Conservation (phyloP, 2,888 invertebrate species). For the Microctonus aethiopoides region DNA sequence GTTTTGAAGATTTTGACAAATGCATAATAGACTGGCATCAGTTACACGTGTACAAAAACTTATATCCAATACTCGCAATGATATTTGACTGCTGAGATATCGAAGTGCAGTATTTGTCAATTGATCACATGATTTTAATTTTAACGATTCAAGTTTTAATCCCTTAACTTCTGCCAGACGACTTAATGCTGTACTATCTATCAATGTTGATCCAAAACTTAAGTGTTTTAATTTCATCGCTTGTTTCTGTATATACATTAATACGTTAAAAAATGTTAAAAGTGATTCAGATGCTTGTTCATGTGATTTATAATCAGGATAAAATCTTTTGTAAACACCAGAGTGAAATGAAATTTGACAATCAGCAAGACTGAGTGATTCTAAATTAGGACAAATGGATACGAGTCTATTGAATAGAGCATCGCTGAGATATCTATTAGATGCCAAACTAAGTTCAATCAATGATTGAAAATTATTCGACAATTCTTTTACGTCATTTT, state of each 20-base stretch:
- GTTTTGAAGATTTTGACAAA: slow-evolving; percentile 72
- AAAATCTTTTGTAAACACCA: slow-evolving; percentile 76
- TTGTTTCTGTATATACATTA: slow-evolving; percentile 71
- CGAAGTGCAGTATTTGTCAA: slow-evolving; percentile 72
- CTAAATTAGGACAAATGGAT: slow-evolving; percentile 71
- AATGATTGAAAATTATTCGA: slow-evolving; percentile 69
- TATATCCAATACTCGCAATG: slow-evolving; percentile 72
- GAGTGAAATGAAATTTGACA: slow-evolving; percentile 79
- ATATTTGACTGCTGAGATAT: slow-evolving; percentile 71
- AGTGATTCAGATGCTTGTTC: slow-evolving; percentile 73
- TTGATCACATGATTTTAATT: slow-evolving; percentile 73
- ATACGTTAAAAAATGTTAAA: slow-evolving; percentile 76
- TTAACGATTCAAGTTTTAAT: slow-evolving; percentile 69
- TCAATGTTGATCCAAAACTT: slow-evolving; percentile 76
- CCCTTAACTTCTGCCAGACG: slow-evolving; percentile 70
- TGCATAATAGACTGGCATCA: slow-evolving; percentile 72
- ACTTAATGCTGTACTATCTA: slow-evolving; percentile 74
- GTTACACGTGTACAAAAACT: slow-evolving; percentile 75
- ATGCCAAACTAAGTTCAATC: slow-evolving; percentile 72
- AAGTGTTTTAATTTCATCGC: slow-evolving; percentile 71
- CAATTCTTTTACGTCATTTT: slow-evolving; percentile 69
- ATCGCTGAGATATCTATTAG: slow-evolving; percentile 80
- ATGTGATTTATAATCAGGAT: slow-evolving; percentile 65
- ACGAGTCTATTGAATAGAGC: slow-evolving; percentile 77
- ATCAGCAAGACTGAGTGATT: slow-evolving; percentile 74